A percentile compares a stretch with the other conserved stretches of the same genome.
Conservation (phyloP, 2,888 invertebrate genomes). For the Magallana nippona region DNA sequence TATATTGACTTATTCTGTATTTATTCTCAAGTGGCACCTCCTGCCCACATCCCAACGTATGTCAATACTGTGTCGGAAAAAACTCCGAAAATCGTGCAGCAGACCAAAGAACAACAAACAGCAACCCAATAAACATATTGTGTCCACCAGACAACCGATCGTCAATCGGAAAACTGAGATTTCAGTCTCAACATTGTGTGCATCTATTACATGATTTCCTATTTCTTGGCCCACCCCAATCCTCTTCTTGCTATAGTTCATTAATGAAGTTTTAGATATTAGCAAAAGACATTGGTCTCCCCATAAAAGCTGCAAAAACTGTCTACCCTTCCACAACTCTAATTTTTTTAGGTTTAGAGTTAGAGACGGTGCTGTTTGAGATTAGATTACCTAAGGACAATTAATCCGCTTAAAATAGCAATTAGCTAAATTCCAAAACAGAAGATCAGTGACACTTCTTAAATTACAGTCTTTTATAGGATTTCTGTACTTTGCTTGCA, state of each 20-base stretch:
- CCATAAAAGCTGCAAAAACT: neutral
- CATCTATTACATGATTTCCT: constrained; percentile 37
- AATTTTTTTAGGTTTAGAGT: no score
- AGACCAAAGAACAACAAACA: neutral
- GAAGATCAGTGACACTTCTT: no score
- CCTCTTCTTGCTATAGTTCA: neutral
- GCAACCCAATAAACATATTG: no score
- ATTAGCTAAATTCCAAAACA: no score
- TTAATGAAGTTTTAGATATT: neutral
- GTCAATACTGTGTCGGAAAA: neutral
- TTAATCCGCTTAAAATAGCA: no score
- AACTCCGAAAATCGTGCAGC: neutral
- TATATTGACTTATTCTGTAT: no score
- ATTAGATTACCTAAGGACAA: no score
- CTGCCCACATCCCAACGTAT: neutral
- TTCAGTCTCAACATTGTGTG: neutral
- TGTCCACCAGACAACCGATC: no score
- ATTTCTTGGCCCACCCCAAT: neutral
- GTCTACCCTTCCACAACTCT: constrained; percentile 42
- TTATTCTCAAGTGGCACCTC: neutral
- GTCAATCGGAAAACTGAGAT: no score
- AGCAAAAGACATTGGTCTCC: neutral
- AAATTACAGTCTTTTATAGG: no score
- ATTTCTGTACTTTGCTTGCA: no score
- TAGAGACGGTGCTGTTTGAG: no score